These are phyloP conservation scores for Melopsittacus undulatus DNA, from an alignment of 2,797 vertebrate genomes.

Conservation along the genomic window DNA sequence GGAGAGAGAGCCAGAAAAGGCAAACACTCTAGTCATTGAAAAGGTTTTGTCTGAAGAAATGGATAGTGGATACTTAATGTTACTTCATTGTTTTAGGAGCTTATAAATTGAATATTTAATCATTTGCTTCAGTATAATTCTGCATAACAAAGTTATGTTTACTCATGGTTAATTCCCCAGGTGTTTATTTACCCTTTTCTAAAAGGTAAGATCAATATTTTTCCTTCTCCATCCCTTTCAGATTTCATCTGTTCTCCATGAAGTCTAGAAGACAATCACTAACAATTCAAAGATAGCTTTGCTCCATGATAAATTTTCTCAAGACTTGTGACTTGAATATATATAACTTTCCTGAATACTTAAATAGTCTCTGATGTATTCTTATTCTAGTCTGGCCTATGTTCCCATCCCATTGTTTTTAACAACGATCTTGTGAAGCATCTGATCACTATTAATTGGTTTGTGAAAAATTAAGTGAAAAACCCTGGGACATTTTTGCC, in stretches of 20 bases:
- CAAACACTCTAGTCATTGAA: not conserved
- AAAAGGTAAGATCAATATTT: conserved; percentile 25
- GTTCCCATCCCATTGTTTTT: not conserved
- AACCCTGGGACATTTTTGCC: not conserved
- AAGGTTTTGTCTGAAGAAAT: not conserved
- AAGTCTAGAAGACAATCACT: conserved; percentile 13
- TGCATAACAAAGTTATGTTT: conserved; percentile 13
- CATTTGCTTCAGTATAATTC: not conserved
- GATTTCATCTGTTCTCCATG: conserved; percentile 10
- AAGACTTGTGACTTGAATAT: conserved; percentile 24
- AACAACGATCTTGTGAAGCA: not conserved
- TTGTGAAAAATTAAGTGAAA: not conserved
- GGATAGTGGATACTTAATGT: not conserved
- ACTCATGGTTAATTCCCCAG: not conserved
- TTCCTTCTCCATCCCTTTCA: not conserved
- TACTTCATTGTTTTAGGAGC: not conserved
- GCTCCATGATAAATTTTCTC: not conserved
- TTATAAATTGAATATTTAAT: conserved; percentile 23
- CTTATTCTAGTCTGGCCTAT: not conserved
- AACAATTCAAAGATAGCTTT: not conserved
- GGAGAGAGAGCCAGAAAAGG: not conserved
- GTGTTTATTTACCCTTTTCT: conserved; percentile 35
- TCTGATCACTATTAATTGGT: not conserved
- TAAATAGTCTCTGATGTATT: not conserved
- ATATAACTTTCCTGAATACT: not conserved